Percentiles rank a stretch among this genome's conserved stretches.
These are phyloP conservation scores for Drosophila repleta DNA, from an alignment of 1,140 invertebrate species.

Conservation along the genomic window DNA sequence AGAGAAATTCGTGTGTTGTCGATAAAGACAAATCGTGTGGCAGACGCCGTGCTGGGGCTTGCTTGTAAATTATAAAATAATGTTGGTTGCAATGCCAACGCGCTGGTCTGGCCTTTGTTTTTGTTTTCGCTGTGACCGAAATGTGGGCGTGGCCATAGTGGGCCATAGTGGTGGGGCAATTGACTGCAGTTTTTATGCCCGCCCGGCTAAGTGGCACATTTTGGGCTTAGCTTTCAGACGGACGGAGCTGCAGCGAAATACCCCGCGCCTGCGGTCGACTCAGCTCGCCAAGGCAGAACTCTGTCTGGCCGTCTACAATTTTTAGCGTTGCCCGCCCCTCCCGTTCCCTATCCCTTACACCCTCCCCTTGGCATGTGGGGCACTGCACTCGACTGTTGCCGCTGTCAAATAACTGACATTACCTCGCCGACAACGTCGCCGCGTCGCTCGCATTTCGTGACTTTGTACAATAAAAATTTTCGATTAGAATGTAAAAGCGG, in stretches of 20 bases:
- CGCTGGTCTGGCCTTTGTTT: constrained; percentile 53
- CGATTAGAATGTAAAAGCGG: constrained; percentile 80
- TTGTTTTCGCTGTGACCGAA: background rate
- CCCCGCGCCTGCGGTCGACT: constrained; percentile 50
- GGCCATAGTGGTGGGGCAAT: constrained; percentile 7
- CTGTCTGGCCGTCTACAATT: constrained; percentile 31
- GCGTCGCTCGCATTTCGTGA: constrained; percentile 73
- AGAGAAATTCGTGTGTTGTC: constrained; percentile 43
- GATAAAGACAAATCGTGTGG: constrained; percentile 74
- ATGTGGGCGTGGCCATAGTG: constrained; percentile 12
- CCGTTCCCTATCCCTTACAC: background rate
- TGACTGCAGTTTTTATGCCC: constrained; percentile 68
- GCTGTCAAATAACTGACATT: constrained; percentile 81
- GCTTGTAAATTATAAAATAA: constrained; percentile 82
- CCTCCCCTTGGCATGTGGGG: background rate
- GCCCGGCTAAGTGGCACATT: constrained; percentile 70
- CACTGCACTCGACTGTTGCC: constrained; percentile 70
- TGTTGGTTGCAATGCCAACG: constrained; percentile 69
- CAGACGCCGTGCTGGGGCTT: constrained; percentile 58
- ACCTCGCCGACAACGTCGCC: constrained; percentile 57
- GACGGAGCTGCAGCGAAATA: constrained; percentile 43
- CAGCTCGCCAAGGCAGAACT: constrained; percentile 9
- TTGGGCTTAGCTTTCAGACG: constrained; percentile 74
- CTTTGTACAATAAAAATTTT: constrained; percentile 78
- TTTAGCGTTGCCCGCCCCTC: background rate